These are phyloP conservation scores for Chloroclystis v-ata DNA, from an alignment of 2,888 invertebrate species.

Conservation along the genomic window DNA sequence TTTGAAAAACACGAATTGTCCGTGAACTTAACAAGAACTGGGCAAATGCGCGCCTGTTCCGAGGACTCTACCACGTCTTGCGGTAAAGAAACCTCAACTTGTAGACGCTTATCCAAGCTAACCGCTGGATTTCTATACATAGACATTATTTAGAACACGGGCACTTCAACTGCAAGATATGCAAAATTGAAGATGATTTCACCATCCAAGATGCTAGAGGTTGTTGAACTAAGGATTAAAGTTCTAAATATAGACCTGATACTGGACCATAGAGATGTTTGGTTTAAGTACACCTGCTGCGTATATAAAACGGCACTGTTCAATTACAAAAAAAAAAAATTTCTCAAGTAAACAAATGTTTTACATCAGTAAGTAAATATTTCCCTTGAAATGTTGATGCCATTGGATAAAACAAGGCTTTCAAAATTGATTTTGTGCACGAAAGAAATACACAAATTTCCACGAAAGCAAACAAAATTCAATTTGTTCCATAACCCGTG, in stretches of 20 bases:
- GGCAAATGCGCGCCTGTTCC: neutral
- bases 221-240: constrained; percentile 38
- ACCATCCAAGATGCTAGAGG: constrained; percentile 33
- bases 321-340: no score
- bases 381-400: no score
- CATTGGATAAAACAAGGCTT: no score
- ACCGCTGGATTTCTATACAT: constrained; percentile 36
- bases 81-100: neutral
- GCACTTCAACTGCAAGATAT: constrained; percentile 49
- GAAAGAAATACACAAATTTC: no score
- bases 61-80: neutral
- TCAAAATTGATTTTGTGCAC: no score
- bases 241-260: neutral
- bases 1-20: constrained; percentile 29
- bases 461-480: no score
- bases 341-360: no score
- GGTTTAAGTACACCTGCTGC: no score
- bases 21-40: constrained; percentile 40
- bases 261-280: neutral
- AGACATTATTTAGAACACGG: constrained; percentile 46
- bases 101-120: constrained; percentile 26
- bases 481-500: neutral
- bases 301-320: no score
- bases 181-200: constrained; percentile 45
- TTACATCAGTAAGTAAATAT: no score